These are phyloP conservation scores for Papilio protenor DNA, from an alignment of 2,888 invertebrate genomes.

Conservation along the genomic window DNA sequence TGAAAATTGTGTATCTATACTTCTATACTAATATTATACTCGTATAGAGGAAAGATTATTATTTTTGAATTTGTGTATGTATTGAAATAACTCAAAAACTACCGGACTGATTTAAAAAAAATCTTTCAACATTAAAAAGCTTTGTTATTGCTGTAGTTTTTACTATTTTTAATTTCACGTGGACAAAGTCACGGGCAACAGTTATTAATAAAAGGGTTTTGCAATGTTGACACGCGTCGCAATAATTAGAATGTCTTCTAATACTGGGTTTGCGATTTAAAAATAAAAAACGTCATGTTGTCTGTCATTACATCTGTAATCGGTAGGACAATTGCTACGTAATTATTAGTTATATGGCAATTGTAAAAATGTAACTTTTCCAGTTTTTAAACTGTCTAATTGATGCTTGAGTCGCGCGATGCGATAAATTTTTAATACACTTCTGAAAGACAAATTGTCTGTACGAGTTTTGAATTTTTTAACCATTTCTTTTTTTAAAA, in stretches of 20 bases:
- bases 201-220: slow-evolving; percentile 39
- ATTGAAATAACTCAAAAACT: too few relatives aligned
- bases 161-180: too few relatives aligned
- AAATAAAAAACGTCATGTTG: slow-evolving; percentile 43
- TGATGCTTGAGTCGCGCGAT: slow-evolving; percentile 32
- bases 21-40: too few relatives aligned
- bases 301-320: slow-evolving; percentile 34
- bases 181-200: too few relatives aligned
- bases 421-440: slow-evolving; percentile 27
- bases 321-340: background rate
- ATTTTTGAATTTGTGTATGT: too few relatives aligned
- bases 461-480: background rate
- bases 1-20: too few relatives aligned
- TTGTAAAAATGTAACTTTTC: slow-evolving; percentile 29
- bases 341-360: slow-evolving; percentile 28
- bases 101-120: too few relatives aligned
- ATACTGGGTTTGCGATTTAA: slow-evolving; percentile 48
- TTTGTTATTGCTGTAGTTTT: too few relatives aligned
- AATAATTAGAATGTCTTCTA: slow-evolving; percentile 46
- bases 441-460: slow-evolving; percentile 22
- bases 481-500: background rate
- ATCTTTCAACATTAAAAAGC: too few relatives aligned
- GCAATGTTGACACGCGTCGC: slow-evolving; percentile 53
- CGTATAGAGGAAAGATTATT: too few relatives aligned
- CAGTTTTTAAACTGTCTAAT: slow-evolving; percentile 44